Base-by-base conservation (phyloP, 2,113 vertebrate species). In the Pseudolaguvia tuberculata region DNA sequence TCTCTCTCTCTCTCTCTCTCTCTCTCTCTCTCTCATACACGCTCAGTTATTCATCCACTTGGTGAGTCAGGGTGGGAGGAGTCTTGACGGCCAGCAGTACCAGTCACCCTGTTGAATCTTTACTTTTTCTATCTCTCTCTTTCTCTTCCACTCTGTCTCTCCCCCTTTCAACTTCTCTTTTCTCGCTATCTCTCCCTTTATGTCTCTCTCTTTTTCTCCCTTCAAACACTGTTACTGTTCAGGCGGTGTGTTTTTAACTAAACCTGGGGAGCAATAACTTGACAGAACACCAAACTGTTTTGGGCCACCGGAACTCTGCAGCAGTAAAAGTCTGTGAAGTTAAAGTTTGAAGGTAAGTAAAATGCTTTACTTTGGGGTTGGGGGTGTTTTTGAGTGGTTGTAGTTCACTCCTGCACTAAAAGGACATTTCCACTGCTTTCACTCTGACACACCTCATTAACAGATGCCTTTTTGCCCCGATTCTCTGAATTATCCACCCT, bases 51-150 rank as follows among this genome's bases (percentile, higher is more conserved):
- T 91, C 87, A 89, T 91, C 86, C 84, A 82, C 83, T 78, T 83
- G 83, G 84, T 90, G 88, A 90, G 86, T 91, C 89, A 87, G 87
- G 82, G 87, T 86, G 89, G 91, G 91, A 81, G 90, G 89, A 83
- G 90, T 84, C 81, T 81, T 55, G 66, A 86, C 90, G 83, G 85
- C 85, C 88, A 83, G 84, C 89, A 81, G 89, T 91, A 89, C 91
- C 91, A 91, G 90, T 89, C 89, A 85, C 90, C 87, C 83, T 85
- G 75, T 83, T 81, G 85, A 84, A 79, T 83, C 31, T 74, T n/a
- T 51, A 29, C 67, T 62, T 65, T 63, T 63, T 58, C 7, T 56
- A 27, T 77, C 23, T 42, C 42, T 71, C 35, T 62, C 50, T 48
- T 56, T 58, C 23, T 51, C 27, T 45, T 58, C 25, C 13, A 59